Conservation (phyloP, 1,140 invertebrate species). For the Sitobion miscanthi region DNA sequence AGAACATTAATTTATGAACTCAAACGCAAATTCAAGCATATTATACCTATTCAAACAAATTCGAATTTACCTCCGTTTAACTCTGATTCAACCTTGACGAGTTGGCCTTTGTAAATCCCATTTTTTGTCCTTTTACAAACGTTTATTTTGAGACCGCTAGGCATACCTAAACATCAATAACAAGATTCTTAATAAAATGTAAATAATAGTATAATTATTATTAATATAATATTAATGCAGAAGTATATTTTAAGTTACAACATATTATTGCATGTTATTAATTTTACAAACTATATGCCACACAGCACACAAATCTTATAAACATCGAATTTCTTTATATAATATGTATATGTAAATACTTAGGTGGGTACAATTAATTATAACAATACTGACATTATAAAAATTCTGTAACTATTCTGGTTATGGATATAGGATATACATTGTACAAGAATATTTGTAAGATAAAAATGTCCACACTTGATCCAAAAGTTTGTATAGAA, state of each 20-base stretch:
- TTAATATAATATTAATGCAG: not conserved
- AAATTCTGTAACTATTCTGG: not conserved
- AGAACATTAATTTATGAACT: not conserved
- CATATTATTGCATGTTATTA: not conserved
- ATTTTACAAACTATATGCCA: not conserved
- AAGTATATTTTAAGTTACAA: not conserved
- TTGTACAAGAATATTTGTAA: not conserved
- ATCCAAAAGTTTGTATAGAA: not conserved
- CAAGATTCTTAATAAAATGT: not conserved
- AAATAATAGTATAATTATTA: not conserved
- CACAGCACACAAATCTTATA: not conserved
- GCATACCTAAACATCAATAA: not conserved
- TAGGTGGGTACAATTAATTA: not conserved
- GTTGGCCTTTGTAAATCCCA: constrained; percentile 45
- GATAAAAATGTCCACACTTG: not conserved
- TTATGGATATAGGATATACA: not conserved
- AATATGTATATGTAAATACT: too few relatives aligned
- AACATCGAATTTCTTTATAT: too few relatives aligned
- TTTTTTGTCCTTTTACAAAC: constrained; percentile 30
- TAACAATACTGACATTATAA: not conserved
- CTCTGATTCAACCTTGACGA: not conserved
- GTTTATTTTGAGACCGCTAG: constrained; percentile 37
- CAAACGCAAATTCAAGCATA: not conserved
- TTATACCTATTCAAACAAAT: not conserved
- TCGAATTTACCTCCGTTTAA: constrained; percentile 43